Percentiles rank a stretch among this genome's conserved stretches.
These are phyloP conservation scores for Phenganax stokvisi DNA, from an alignment of 92 coral and sea anemone species.

Conservation along the genomic window DNA sequence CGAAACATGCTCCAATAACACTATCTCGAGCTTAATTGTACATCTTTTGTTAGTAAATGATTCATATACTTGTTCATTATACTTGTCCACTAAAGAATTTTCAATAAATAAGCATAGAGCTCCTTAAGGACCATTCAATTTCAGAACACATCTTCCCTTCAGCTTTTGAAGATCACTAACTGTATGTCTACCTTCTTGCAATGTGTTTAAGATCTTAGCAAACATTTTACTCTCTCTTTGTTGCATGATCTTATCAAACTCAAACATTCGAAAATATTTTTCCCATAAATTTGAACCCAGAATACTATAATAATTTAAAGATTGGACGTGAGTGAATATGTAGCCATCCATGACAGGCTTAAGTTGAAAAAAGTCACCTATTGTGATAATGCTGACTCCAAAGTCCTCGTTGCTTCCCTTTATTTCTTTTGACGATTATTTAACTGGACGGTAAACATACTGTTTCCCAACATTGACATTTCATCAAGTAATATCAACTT, in stretches of 20 bases:
- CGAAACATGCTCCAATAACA: constrained; percentile 14
- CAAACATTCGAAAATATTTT: not conserved
- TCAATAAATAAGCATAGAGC: constrained; percentile 14
- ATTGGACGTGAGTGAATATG: constrained; percentile 51
- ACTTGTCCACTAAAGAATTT: not conserved
- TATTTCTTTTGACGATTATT: constrained; percentile 43
- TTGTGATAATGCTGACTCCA: constrained; percentile 53
- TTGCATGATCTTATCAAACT: constrained; percentile 32
- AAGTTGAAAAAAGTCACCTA: constrained; percentile 49
- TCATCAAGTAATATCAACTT: constrained; percentile 21
- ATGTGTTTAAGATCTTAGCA: constrained; percentile 50
- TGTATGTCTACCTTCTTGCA: constrained; percentile 49
- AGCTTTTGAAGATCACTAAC: constrained; percentile 38
- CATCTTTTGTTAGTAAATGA: not conserved
- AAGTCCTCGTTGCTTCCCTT: constrained; percentile 22
- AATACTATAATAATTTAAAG: constrained; percentile 45
- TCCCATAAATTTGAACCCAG: too few species aligned
- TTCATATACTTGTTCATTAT: not conserved
- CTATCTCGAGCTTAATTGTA: constrained; percentile 8
- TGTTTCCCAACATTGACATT: constrained; percentile 6
- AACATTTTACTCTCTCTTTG: constrained; percentile 52
- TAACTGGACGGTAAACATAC: not conserved
- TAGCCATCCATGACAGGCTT: constrained; percentile 57
- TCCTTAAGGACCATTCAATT: not conserved
- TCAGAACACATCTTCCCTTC: constrained; percentile 23